Evolutionary conservation across 2,888 invertebrate species (phyloP).

Genomic region (Geotrupes spiniger): DNA sequence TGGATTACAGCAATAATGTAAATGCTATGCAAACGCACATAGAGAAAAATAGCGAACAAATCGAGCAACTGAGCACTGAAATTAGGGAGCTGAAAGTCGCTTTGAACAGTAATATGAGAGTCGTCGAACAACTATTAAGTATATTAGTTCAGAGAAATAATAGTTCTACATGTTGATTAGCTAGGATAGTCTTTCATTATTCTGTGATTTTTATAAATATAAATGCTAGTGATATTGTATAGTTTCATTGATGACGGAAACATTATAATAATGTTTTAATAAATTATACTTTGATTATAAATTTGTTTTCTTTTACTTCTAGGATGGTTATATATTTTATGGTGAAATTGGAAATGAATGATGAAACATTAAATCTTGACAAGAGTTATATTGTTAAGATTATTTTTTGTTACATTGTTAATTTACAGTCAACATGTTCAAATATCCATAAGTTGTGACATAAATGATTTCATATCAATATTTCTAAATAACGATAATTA

Average conservation of each 20-base stretch:
- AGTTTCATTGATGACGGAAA: neutral
- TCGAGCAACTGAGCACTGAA: conserved; percentile 65
- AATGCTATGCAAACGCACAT: conserved; percentile 62
- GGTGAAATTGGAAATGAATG: no score
- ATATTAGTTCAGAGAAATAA: conserved; percentile 34
- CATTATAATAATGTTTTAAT: no score
- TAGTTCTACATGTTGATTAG: conserved; percentile 6
- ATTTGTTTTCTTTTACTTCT: no score
- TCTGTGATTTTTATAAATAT: conserved; percentile 1
- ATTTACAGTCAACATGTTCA: no score
- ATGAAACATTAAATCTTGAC: no score
- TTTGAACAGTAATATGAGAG: conserved; percentile 51
- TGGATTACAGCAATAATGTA: conserved; percentile 50
- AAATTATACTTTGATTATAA: no score
- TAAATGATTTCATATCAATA: no score
- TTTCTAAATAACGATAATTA: no score
- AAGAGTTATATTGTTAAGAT: no score
- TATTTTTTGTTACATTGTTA: no score
- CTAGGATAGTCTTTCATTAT: neutral
- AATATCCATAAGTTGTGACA: no score
- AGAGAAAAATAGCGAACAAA: conserved; percentile 66
- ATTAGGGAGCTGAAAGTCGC: conserved; percentile 63
- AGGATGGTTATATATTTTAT: no score
- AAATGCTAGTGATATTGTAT: neutral
- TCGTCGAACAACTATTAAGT: conserved; percentile 44